These are phyloP conservation scores for Xenotilapia longispinis DNA, from an alignment of 2,113 vertebrate genomes.

Conservation along the genomic window DNA sequence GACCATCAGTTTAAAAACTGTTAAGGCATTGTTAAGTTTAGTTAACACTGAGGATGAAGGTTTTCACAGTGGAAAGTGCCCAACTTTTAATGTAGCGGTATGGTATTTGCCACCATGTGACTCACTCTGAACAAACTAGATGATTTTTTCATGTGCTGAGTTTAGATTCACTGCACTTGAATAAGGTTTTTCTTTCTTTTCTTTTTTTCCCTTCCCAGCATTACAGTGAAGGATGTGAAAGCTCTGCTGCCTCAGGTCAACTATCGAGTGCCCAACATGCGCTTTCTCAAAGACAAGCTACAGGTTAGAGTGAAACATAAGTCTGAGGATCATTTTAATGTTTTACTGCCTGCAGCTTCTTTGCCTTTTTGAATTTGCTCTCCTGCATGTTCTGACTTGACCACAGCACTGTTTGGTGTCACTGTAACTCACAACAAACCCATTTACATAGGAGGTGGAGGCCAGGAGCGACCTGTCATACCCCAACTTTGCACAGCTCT, in stretches of 20 bases:
- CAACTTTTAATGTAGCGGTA: neutral
- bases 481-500: slow-evolving; percentile 80
- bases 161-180: neutral
- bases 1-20: neutral
- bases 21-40: neutral
- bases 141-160: neutral
- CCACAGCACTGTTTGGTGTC: neutral
- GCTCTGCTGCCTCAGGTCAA: slow-evolving; percentile 80
- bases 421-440: neutral
- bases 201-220: slow-evolving; percentile 40
- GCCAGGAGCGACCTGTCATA: slow-evolving; percentile 77
- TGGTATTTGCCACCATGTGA: neutral
- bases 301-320: slow-evolving; percentile 61
- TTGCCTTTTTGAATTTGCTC: neutral
- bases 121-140: neutral
- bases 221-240: slow-evolving; percentile 83
- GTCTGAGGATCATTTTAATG: neutral
- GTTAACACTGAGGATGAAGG: neutral
- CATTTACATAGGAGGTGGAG: slow-evolving; percentile 75
- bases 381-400: neutral
- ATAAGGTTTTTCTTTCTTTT: neutral
- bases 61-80: neutral
- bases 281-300: slow-evolving; percentile 81
- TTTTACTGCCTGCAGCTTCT: neutral
- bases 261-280: slow-evolving; percentile 82